These are phyloP conservation scores for Eulemur macaco DNA, from an alignment of 2,113 vertebrate genomes.

Conservation along the genomic window DNA sequence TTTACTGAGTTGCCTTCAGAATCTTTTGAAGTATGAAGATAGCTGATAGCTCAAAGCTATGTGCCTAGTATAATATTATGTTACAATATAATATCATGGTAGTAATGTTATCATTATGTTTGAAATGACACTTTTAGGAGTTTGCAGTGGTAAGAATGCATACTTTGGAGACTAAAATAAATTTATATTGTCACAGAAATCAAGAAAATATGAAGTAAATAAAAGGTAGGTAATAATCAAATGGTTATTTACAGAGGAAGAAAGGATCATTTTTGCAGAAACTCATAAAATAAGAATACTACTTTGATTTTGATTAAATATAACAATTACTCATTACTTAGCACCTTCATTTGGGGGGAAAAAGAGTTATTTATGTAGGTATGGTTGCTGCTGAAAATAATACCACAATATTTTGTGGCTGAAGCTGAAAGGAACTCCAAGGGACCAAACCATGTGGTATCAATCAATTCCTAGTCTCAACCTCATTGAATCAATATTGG, in stretches of 20 bases:
- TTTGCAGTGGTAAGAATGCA: constrained; percentile 37
- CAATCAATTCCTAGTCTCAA: neutral
- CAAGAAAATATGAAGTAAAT: constrained; percentile 43
- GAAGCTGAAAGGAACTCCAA: neutral
- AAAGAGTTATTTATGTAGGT: neutral
- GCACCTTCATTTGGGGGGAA: neutral
- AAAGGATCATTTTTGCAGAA: constrained; percentile 9
- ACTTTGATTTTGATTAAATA: constrained; percentile 46
- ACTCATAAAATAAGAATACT: neutral
- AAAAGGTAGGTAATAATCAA: constrained; percentile 26
- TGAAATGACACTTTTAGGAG: constrained; percentile 53
- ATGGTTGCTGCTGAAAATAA: neutral
- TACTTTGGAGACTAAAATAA: constrained; percentile 20
- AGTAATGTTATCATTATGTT: constrained; percentile 61
- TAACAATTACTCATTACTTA: neutral
- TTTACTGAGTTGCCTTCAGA: constrained; percentile 56
- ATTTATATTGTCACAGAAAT: constrained; percentile 47
- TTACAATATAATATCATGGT: constrained; percentile 18
- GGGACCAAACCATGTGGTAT: neutral
- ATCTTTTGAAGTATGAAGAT: constrained; percentile 54
- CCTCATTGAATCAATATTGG: neutral
- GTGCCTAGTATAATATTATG: constrained; percentile 28
- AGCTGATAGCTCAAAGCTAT: constrained; percentile 57
- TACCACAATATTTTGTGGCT: neutral
- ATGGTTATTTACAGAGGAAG: neutral